Evolutionary conservation across 2,797 vertebrate genomes (phyloP), one percentile per base, ranked within the genome.

Genomic region (Hirundo rustica): DNA sequence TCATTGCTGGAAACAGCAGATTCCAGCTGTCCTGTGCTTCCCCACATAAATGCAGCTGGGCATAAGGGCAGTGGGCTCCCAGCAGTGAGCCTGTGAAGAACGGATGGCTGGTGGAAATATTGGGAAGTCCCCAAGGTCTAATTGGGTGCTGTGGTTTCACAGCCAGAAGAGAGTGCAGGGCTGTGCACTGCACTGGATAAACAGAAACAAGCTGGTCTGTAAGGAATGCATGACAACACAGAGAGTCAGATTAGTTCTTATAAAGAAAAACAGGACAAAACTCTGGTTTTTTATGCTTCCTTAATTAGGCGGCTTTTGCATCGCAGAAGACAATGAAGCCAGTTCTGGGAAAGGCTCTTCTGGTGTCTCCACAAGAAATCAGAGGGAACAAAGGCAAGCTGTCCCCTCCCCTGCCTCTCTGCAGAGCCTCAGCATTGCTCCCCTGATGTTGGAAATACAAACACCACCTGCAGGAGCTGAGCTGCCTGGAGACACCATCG

Each of bases 161-260:
- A 70, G 75, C 5, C 27, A 84, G 53, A 53, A 40, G 50, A 73
- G 47, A 50, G 36, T 13, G 45, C 48, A 45, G 66, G 26, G 26
- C 57, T 71, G 14, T 10, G 16, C 2, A 1, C 38, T 71, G 47
- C 6, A 3, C 66, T 12, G 38, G 70, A 22, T 76, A 62, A 85
- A 93, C 25, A 76, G 40, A 92, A 93, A 67, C 9, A 5, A 96
- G 74, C 32, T 75, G 34, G 8, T 85, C 47, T 77, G 32, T 21
- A 55, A 87, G 85, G 81, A 93, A 78, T 8, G 13, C 67, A 50
- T 84, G 55, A 70, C 62, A 25, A 9, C 64, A 60, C 38, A 88
- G 70, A 68, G 58, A 86, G 42, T 83, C 71, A 96, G 42, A 96
- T 88, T 62, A 89, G 77, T 95, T 95, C 84, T 75, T 96, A 95